phyloP scores from a whole-genome alignment of 1,140 invertebrate species.

The Saxidomus purpurata region DNA sequence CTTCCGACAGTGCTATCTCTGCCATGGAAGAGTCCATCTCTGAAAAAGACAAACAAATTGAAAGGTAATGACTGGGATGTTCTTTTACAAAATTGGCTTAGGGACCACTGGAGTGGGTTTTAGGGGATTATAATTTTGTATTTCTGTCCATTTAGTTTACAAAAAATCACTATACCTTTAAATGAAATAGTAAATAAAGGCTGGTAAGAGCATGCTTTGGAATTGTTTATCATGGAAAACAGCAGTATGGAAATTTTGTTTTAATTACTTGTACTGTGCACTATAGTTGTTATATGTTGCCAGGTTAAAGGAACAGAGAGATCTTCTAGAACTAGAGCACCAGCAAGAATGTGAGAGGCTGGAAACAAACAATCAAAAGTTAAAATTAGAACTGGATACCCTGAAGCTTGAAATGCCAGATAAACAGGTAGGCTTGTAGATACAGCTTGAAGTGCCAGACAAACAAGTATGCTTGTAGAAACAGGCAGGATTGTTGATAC shows the following conservation, averaged over 20 bases:
- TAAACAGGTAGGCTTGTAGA: conserved; percentile 83
- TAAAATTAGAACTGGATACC: conserved; percentile 96
- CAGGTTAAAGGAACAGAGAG: conserved; percentile 96
- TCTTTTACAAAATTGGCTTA: too few relatives aligned
- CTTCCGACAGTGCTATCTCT: conserved; percentile 90
- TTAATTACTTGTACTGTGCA: too few relatives aligned
- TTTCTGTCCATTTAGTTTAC: too few relatives aligned
- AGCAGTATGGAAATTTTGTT: too few relatives aligned
- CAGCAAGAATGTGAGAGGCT: conserved; percentile 98
- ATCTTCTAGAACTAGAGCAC: conserved; percentile 98
- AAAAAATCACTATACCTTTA: too few relatives aligned
- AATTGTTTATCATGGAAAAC: too few relatives aligned
- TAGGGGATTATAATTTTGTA: too few relatives aligned
- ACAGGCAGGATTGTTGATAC: background rate
- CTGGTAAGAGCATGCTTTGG: too few relatives aligned
- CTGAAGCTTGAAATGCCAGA: conserved; percentile 89
- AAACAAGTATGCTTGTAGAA: too few relatives aligned
- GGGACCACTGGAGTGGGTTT: too few relatives aligned
- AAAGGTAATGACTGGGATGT: conserved; percentile 81
- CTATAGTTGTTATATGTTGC: background rate
- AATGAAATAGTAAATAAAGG: too few relatives aligned
- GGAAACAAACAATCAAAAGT: conserved; percentile 97
- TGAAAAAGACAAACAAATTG: conserved; percentile 93
- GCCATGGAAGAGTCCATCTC: conserved; percentile 97
- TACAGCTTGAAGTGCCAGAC: too few relatives aligned